These are phyloP conservation scores for Drosophila miranda DNA, from an alignment of 1,140 invertebrate genomes.

Conservation along the genomic window DNA sequence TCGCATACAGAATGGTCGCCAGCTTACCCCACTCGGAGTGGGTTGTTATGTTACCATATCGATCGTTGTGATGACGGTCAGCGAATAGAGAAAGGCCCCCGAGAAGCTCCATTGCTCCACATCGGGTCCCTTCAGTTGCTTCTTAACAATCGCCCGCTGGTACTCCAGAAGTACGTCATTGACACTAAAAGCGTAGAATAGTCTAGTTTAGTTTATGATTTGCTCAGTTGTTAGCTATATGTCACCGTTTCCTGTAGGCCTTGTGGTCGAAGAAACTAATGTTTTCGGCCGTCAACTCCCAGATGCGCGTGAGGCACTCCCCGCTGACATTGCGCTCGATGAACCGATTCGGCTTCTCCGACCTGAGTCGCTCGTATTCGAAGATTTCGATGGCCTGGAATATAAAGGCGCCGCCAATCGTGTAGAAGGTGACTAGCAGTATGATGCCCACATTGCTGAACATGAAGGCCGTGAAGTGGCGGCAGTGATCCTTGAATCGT, in stretches of 20 bases:
- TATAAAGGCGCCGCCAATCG: conserved; percentile 91
- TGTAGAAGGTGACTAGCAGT: conserved; percentile 95
- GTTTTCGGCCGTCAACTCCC: conserved; percentile 69
- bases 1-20: conserved; percentile 96
- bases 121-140: conserved; percentile 87
- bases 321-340: conserved; percentile 51
- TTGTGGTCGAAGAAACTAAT: conserved; percentile 69
- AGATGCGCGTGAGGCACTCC: conserved; percentile 64
- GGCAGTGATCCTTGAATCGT: conserved; percentile 89
- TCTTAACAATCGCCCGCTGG: conserved; percentile 84
- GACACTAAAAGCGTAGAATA: conserved; percentile 72
- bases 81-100: conserved; percentile 94
- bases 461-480: conserved; percentile 93
- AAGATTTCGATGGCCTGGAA: conserved; percentile 88
- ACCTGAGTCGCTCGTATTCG: conserved; percentile 83
- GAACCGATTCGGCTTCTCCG: conserved; percentile 56
- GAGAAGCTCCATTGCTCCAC: conserved; percentile 91
- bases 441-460: conserved; percentile 98
- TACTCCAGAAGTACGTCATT: conserved; percentile 84
- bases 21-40: conserved; percentile 96
- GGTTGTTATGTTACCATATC: conserved; percentile 97
- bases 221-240: not conserved
- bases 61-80: conserved; percentile 98
- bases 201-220: not conserved
- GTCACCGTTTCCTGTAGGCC: conserved; percentile 58